A percentile compares a stretch with the other conserved stretches of the same genome.
Conservation (phyloP, 92 coral and sea anemone species). For the Palythoa grandis region DNA sequence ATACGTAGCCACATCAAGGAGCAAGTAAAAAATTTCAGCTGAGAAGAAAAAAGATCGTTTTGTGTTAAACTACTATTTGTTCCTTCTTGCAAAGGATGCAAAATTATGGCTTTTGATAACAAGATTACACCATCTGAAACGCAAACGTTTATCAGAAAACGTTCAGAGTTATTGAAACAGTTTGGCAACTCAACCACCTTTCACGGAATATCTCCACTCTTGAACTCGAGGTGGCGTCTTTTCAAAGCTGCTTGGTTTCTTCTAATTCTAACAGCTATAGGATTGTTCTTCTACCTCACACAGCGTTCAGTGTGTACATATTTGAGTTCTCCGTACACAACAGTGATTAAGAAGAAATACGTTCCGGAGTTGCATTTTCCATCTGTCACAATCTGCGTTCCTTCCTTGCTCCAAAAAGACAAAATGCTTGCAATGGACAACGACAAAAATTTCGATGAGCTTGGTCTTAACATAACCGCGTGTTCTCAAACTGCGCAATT, state of each 20-base stretch:
- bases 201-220: constrained; percentile 7
- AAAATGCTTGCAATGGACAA: neutral
- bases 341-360: constrained; percentile 11
- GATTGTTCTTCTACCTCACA: constrained; percentile 1
- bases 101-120: neutral
- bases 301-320: neutral
- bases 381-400: constrained; percentile 25
- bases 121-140: neutral
- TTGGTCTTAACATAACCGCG: constrained; percentile 20
- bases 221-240: neutral
- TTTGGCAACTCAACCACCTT: constrained; percentile 1
- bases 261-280: constrained; percentile 5
- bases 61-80: no score
- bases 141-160: neutral
- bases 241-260: constrained; percentile 20
- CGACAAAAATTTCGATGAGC: neutral
- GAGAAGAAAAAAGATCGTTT: no score
- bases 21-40: no score
- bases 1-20: no score
- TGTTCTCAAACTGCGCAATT: constrained; percentile 11
- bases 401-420: neutral
- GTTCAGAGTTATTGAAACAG: neutral
- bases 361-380: constrained; percentile 16
- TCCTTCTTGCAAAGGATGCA: neutral
- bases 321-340: constrained; percentile 16